phyloP scores from a whole-genome alignment of 2,888 invertebrate genomes.

The Therioaphis trifolii region DNA sequence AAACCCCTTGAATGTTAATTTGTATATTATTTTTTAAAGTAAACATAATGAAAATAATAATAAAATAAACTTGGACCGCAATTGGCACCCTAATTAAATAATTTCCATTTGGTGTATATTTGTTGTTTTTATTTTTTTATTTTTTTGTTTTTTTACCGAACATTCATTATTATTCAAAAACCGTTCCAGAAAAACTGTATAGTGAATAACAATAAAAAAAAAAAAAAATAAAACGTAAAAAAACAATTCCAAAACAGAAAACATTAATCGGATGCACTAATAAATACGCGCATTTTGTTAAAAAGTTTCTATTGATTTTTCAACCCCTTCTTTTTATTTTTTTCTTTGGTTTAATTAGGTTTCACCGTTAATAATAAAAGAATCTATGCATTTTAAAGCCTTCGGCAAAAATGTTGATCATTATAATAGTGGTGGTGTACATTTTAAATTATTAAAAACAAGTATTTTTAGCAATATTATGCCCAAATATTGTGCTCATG shows the following conservation, averaged over 20 bases:
- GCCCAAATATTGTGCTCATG: no score
- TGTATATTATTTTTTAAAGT: constrained; percentile 56
- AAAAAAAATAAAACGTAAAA: constrained; percentile 10
- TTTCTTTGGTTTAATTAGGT: constrained; percentile 48
- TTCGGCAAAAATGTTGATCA: constrained; percentile 26
- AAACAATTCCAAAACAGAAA: constrained; percentile 55
- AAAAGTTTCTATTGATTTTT: constrained; percentile 48
- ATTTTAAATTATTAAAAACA: neutral
- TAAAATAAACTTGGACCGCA: constrained; percentile 55
- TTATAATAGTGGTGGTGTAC: neutral
- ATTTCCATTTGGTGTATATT: constrained; percentile 28
- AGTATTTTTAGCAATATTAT: constrained; percentile 4
- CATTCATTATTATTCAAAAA: constrained; percentile 55
- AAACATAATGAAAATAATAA: constrained; percentile 33
- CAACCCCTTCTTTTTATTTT: constrained; percentile 32
- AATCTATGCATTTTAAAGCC: constrained; percentile 37
- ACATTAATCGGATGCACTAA: constrained; percentile 62
- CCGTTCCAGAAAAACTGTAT: constrained; percentile 36
- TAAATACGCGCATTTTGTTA: constrained; percentile 40
- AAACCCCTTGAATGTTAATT: constrained; percentile 47
- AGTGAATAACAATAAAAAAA: constrained; percentile 37
- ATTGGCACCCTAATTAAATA: constrained; percentile 58
- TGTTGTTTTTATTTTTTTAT: neutral
- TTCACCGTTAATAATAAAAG: constrained; percentile 47
- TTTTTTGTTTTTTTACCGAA: constrained; percentile 20